phyloP scores from a whole-genome alignment of 2,113 vertebrate genomes.

The Paramormyrops kingsleyae region DNA sequence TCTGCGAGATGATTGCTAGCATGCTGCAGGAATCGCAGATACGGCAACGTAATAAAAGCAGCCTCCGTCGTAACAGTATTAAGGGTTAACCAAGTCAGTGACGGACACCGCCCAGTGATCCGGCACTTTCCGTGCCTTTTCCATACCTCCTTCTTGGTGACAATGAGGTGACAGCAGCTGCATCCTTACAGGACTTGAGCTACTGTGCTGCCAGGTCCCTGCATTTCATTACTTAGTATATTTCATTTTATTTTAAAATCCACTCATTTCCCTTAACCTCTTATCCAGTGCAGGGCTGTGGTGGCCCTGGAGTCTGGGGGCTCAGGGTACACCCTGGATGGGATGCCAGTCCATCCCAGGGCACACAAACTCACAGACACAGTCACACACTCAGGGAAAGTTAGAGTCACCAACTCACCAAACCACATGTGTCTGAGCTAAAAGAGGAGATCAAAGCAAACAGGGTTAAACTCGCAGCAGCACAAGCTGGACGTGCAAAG shows the following conservation, averaged over 20 bases:
- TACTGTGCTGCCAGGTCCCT: background rate
- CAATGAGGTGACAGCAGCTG: background rate
- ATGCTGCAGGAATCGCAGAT: background rate
- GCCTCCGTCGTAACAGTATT: background rate
- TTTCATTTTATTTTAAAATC: background rate
- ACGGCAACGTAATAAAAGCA: background rate
- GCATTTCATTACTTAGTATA: background rate
- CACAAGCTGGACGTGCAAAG: background rate
- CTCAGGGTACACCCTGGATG: background rate
- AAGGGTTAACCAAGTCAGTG: background rate
- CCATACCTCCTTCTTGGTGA: background rate
- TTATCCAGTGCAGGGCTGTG: background rate
- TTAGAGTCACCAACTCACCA: background rate
- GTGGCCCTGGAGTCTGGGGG: background rate
- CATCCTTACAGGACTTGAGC: background rate
- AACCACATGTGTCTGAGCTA: background rate
- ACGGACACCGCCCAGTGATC: background rate
- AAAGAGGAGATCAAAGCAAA: background rate
- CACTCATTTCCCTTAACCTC: background rate
- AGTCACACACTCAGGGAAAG: background rate
- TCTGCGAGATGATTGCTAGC: background rate
- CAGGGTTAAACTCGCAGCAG: background rate
- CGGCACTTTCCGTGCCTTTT: background rate
- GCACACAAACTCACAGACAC: background rate
- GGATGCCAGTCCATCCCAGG: background rate